Conservation (phyloP, 2,888 invertebrate species). For the Leptinotarsa peninsularis region DNA sequence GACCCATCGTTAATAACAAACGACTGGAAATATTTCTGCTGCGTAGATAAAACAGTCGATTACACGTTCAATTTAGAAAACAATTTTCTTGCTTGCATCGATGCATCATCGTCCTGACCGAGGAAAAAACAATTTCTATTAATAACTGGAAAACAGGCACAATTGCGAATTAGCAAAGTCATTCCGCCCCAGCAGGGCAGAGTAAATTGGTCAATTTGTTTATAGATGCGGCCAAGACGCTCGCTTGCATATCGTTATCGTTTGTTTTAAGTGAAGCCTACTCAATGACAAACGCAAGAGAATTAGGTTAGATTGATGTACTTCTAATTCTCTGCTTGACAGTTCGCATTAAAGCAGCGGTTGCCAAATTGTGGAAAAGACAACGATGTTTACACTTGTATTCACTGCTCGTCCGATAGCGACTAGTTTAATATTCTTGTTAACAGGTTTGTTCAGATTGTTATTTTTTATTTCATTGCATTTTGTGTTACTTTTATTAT, state of each 20-base stretch:
- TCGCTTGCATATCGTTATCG: slow-evolving; percentile 35
- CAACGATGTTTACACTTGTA: too few species aligned
- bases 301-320: not conserved
- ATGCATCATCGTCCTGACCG: slow-evolving; percentile 10
- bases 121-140: slow-evolving; percentile 29
- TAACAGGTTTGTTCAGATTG: too few species aligned
- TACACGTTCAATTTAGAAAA: slow-evolving; percentile 19
- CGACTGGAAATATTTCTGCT: slow-evolving; percentile 10
- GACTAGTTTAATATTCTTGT: too few species aligned
- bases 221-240: slow-evolving; percentile 24
- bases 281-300: not conserved
- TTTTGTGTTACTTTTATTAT: too few species aligned
- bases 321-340: too few species aligned
- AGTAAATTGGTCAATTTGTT: slow-evolving; percentile 32
- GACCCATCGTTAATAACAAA: not conserved
- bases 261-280: slow-evolving; percentile 5
- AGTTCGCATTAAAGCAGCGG: too few species aligned
- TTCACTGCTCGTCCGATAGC: too few species aligned
- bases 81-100: slow-evolving; percentile 26
- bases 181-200: slow-evolving; percentile 20
- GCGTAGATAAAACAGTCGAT: slow-evolving; percentile 26
- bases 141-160: slow-evolving; percentile 30
- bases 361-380: too few species aligned
- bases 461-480: too few species aligned
- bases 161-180: slow-evolving; percentile 39